Percentiles rank a stretch among this genome's conserved stretches.
Conservation (phyloP, 2,888 invertebrate genomes). For the Drosophila nr. fundita region DNA sequence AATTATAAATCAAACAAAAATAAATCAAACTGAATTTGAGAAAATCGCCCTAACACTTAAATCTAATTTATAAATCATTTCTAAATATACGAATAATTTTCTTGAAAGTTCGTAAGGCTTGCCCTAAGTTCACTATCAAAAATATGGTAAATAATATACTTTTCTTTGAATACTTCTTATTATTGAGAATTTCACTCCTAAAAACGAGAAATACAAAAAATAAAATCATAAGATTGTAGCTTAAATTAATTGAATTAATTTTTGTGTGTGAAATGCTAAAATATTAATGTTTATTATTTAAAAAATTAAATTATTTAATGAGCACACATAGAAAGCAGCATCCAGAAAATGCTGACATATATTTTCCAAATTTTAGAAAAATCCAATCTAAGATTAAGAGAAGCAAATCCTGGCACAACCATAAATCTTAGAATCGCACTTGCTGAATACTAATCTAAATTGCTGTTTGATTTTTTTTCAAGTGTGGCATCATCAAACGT, state of each 20-base stretch:
- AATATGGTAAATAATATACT: neutral
- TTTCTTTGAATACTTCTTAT: neutral
- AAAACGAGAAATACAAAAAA: neutral
- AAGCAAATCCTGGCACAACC: neutral
- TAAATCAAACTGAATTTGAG: neutral
- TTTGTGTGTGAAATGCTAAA: neutral
- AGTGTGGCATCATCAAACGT: slow-evolving; percentile 15
- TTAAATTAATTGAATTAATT: neutral
- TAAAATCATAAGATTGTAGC: too few relatives aligned
- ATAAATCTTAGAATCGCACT: neutral
- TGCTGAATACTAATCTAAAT: neutral
- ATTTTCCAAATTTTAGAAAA: neutral
- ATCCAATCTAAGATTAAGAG: neutral
- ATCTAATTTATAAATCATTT: neutral
- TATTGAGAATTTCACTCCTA: neutral
- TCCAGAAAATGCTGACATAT: neutral
- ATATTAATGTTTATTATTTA: neutral
- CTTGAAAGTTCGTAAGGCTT: neutral
- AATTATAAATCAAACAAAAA: neutral
- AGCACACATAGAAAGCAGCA: neutral
- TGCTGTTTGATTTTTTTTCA: neutral
- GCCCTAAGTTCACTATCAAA: neutral
- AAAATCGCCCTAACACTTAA: neutral
- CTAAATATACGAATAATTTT: neutral
- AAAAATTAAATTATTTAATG: too few relatives aligned